Base-by-base conservation (phyloP, 2,113 vertebrate species). In the Psettodes erumei region DNA sequence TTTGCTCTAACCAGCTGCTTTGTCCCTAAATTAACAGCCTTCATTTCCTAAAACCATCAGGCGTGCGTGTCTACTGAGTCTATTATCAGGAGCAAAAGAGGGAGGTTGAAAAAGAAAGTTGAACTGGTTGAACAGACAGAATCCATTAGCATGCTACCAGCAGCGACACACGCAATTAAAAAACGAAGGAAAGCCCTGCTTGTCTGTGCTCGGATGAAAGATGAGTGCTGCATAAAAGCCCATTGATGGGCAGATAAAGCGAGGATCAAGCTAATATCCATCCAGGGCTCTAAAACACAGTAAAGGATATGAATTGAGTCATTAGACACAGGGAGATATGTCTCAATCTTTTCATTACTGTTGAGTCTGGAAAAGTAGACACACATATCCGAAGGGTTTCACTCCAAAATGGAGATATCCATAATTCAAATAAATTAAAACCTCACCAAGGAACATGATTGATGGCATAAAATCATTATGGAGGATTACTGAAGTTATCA, bases 101-200 rank as follows among this genome's bases (percentile, higher is more conserved):
- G 54, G 33, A 58, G 18, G 43, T 3, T 58, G 69, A 67, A 62
- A 60, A 37, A 72, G 28, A 77, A 43, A 60, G 62, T 32, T 65
- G n/a, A 75, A 79, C 81, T 32, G n/a, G 51, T 59, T 38, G 27
- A 79, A 82, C 58, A 71, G 55, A 74, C 59, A 61, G 43, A 40
- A 43, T 7, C 48, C 64, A 85, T 88, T 80, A 88, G 82, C 68
- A 83, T 83, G 82, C 87, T 65, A 72, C 83, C 77, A 83, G 86
- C 71, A 40, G 54, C 56, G 76, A 43, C 80, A 69, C 69, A 77
- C 55, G 68, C 77, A 82, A 88, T 88, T 75, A 86, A 80, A 86
- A 68, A 58, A 55, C 6, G 5, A 54, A 76, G 69, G 69, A 61
- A 79, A 85, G 66, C 66, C 77, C 51, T 4, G 30, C 42, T 72